A percentile compares a stretch with the other conserved stretches of the same genome.
Evolutionary conservation across 2,113 vertebrate genomes (phyloP).

Genomic region (Pao palembangensis): DNA sequence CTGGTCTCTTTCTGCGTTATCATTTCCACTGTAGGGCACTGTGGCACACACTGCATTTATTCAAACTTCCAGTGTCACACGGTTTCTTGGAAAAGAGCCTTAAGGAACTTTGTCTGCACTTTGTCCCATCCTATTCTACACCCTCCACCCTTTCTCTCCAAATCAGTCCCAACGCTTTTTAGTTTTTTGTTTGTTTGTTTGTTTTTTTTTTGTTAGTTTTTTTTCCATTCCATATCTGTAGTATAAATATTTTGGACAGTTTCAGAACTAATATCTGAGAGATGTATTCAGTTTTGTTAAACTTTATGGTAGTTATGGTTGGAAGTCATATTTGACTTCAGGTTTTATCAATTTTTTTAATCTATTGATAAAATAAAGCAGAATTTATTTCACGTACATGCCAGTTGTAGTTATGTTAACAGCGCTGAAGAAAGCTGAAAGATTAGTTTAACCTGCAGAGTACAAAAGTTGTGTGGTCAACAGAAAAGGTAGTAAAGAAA

Average conservation of each 20-base stretch:
- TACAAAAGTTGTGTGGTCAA: background rate
- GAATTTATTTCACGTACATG: too few relatives aligned
- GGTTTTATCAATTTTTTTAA: background rate
- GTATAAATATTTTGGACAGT: background rate
- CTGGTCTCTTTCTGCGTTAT: conserved; percentile 67
- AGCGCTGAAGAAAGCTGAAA: too few relatives aligned
- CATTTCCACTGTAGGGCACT: conserved; percentile 73
- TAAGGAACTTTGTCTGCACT: conserved; percentile 46
- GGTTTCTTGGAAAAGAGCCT: conserved; percentile 72
- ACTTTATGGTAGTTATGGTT: conserved; percentile 19
- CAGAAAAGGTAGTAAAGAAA: conserved; percentile 6
- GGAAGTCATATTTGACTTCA: conserved; percentile 13
- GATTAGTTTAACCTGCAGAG: too few relatives aligned
- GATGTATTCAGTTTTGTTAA: conserved; percentile 30
- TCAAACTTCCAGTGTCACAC: conserved; percentile 74
- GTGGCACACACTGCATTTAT: conserved; percentile 74
- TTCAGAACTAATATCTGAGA: conserved; percentile 14
- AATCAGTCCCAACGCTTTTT: conserved; percentile 18
- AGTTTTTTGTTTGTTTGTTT: background rate
- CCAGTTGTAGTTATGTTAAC: too few relatives aligned
- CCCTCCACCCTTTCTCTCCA: conserved; percentile 26
- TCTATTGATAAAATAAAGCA: too few relatives aligned
- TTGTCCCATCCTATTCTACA: conserved; percentile 17
- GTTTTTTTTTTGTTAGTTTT: too few relatives aligned
- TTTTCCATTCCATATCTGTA: background rate